These are phyloP conservation scores for Vireo griseus DNA, from an alignment of 2,797 vertebrate genomes.

Conservation along the genomic window DNA sequence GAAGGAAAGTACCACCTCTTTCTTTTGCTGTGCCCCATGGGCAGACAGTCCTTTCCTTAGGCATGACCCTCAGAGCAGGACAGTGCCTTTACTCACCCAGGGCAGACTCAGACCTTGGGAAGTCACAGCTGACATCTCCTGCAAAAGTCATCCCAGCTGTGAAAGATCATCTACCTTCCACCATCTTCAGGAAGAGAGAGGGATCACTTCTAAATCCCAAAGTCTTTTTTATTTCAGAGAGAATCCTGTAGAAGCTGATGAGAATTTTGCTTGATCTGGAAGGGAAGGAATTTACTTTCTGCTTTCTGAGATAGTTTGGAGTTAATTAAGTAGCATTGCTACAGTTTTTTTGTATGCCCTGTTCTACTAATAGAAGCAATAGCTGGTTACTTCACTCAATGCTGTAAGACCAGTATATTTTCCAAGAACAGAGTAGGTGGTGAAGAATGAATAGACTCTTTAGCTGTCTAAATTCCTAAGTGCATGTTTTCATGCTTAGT, in stretches of 20 bases:
- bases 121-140: neutral
- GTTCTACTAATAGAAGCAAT: neutral
- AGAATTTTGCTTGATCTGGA: neutral
- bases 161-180: neutral
- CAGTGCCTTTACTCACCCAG: neutral
- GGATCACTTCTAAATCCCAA: neutral
- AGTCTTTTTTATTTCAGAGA: neutral
- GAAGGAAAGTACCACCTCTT: neutral
- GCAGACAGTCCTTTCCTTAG: neutral
- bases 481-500: neutral
- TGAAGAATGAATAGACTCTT: neutral
- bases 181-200: neutral
- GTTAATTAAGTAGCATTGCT: neutral
- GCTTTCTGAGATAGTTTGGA: neutral
- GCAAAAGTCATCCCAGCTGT: neutral
- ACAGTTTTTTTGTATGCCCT: neutral
- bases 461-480: neutral
- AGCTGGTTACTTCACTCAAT: neutral
- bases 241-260: neutral
- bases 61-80: neutral
- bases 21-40: rapidly evolving
- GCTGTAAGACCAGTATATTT: neutral
- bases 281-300: neutral
- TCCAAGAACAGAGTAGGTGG: neutral
- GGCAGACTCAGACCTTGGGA: neutral